Conservation (phyloP, 2,888 invertebrate genomes). For the Platycheirus albimanus region DNA sequence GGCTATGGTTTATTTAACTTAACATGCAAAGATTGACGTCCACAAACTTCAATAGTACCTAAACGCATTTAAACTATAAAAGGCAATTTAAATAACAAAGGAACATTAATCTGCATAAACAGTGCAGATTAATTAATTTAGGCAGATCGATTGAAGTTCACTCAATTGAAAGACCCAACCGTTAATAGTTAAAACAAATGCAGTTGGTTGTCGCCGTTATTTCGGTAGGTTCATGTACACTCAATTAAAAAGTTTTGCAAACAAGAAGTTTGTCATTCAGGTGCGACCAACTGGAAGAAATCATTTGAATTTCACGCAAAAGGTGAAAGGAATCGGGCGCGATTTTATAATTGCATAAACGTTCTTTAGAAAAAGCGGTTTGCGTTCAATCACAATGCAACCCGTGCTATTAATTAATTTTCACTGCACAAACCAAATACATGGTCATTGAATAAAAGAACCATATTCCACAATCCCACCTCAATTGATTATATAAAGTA, state of each 20-base stretch:
- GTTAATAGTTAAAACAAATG: conserved; percentile 48
- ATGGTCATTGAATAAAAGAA: conserved; percentile 52
- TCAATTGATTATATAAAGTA: conserved; percentile 66
- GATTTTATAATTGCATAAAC: conserved; percentile 68
- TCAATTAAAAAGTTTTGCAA: conserved; percentile 74
- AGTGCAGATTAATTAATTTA: conserved; percentile 55
- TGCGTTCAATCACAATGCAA: conserved; percentile 48
- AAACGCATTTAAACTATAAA: conserved; percentile 5
- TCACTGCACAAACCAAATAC: conserved; percentile 53
- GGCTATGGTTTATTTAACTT: too few species aligned
- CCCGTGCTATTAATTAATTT: conserved; percentile 73
- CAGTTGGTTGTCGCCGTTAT: conserved; percentile 46
- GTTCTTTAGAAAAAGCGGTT: conserved; percentile 38
- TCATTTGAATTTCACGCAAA: conserved; percentile 69
- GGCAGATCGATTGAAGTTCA: conserved; percentile 64
- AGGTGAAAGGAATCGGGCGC: conserved; percentile 70
- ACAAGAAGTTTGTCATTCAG: conserved; percentile 66
- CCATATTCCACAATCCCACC: conserved; percentile 63
- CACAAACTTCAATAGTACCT: background rate
- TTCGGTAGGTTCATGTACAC: conserved; percentile 24
- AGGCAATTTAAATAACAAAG: conserved; percentile 49
- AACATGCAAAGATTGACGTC: background rate
- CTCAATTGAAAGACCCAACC: conserved; percentile 50
- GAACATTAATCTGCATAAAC: conserved; percentile 42
- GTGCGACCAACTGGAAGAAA: conserved; percentile 53